Evolutionary conservation across 2,888 invertebrate genomes (phyloP), one percentile per base, ranked within the genome.

Genomic region (Diaperis boleti): DNA sequence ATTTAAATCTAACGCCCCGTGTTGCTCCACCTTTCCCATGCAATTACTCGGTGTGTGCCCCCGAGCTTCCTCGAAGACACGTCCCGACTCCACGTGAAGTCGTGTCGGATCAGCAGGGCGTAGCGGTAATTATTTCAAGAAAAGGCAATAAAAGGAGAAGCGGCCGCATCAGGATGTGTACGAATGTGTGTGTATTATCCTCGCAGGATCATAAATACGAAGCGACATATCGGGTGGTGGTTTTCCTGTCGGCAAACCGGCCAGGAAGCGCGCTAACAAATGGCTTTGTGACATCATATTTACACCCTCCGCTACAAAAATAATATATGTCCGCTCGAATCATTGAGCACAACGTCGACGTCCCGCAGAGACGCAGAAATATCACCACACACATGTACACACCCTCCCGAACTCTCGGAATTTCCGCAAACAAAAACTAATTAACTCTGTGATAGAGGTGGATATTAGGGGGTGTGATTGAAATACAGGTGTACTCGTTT

Each of bases 281-380:
- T 80, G 79, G 79, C 79, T 79, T 77, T 79, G 80, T 79, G 80
- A 81, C 80, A 80, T 80, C 78, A 80, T 80, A 81, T 80, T 80
- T 81, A 79, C 81, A 79, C 79, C 81, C 79, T 77, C 79, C 74
- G 78, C 78, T 77, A 78, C 79, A 80, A 80, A 81, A 81, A 81
- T 81, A 80, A 81, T 80, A 80, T 80, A 80, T 80, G 80, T 80
- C 80, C 75, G 74, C 75, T 79, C 80, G 79, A 80, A 80, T 81
- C 80, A 81, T 81, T 81, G 80, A 79, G 72, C 80, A 80, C 78
- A 72, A 69, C 74, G 69, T 70, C 75, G 75, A 76, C 74, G 74
- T 74, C 76, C 76, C 74, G 72, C 70, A 67, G 76, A 75, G 75
- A 76, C 71, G 67, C 72, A 65, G 55, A 62, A 60, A 55, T 62